phyloP scores from a whole-genome alignment of 2,797 vertebrate species.

The Cygnus olor region DNA sequence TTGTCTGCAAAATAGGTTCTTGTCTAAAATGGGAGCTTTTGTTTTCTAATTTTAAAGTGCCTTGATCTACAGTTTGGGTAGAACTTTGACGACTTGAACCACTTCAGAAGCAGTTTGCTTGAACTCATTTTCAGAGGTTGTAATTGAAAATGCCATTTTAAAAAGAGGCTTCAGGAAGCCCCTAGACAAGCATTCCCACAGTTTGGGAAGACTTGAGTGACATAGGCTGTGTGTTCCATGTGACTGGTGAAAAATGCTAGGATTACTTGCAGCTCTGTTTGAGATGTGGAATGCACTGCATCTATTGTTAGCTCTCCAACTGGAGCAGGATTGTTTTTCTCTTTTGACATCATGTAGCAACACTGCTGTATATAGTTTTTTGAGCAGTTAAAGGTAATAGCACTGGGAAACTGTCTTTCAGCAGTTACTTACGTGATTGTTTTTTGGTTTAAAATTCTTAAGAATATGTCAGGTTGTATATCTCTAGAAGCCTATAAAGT shows the following conservation, averaged over 20 bases:
- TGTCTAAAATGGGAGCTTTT: background rate
- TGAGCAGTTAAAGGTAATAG: slow-evolving; percentile 16
- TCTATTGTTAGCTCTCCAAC: slow-evolving; percentile 57
- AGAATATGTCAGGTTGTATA: background rate
- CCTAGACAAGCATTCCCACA: background rate
- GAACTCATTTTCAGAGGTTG: background rate
- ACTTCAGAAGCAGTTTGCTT: background rate
- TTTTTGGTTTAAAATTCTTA: slow-evolving; percentile 26
- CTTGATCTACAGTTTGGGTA: background rate
- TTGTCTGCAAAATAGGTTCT: background rate
- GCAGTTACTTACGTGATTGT: background rate
- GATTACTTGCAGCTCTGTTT: slow-evolving; percentile 65
- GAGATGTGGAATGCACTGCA: slow-evolving; percentile 35
- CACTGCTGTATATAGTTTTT: background rate
- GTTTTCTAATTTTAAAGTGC: background rate
- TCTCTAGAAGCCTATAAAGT: background rate
- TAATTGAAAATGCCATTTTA: background rate
- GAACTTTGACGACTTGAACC: background rate
- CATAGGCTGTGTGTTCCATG: background rate
- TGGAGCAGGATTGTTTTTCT: slow-evolving; percentile 62
- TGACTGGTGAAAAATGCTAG: slow-evolving; percentile 32
- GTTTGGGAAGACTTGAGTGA: background rate
- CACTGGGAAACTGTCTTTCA: background rate
- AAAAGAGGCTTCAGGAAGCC: background rate
- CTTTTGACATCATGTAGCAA: slow-evolving; percentile 1